Percentiles rank a stretch among this genome's conserved stretches.
phyloP scores from a whole-genome alignment of 1,140 invertebrate species.

The Planococcus citri region DNA sequence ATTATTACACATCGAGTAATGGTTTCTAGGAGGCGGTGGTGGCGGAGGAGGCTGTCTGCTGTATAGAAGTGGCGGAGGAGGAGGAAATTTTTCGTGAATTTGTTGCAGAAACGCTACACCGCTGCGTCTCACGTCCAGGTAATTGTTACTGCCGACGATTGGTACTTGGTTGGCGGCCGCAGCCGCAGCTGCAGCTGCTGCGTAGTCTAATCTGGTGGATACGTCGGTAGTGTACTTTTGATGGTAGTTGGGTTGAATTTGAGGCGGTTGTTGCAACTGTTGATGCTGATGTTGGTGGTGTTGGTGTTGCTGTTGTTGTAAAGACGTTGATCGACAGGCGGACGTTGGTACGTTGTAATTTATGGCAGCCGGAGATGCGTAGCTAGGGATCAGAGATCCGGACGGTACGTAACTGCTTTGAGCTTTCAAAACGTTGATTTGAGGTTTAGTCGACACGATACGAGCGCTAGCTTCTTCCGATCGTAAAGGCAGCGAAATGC shows the following conservation, averaged over 20 bases:
- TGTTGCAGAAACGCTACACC: conserved; percentile 37
- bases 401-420: conserved; percentile 44
- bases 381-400: conserved; percentile 27
- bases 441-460: conserved; percentile 51
- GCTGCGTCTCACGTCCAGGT: conserved; percentile 50
- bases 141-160: conserved; percentile 51
- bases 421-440: conserved; percentile 52
- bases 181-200: too few species aligned
- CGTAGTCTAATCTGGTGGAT: conserved; percentile 9
- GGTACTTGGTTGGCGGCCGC: conserved; percentile 30
- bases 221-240: not conserved
- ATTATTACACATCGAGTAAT: conserved; percentile 30
- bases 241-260: conserved; percentile 21
- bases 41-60: conserved; percentile 21
- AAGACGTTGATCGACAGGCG: not conserved
- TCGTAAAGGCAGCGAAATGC: conserved; percentile 29
- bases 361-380: not conserved
- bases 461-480: conserved; percentile 49
- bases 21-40: conserved; percentile 35
- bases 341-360: not conserved
- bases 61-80: conserved; percentile 35
- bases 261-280: conserved; percentile 30
- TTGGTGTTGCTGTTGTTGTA: too few species aligned
- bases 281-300: conserved; percentile 38
- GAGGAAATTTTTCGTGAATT: conserved; percentile 31